Base-by-base conservation (phyloP, 92 coral and sea anemone genomes). In the Bergia puertoricense region DNA sequence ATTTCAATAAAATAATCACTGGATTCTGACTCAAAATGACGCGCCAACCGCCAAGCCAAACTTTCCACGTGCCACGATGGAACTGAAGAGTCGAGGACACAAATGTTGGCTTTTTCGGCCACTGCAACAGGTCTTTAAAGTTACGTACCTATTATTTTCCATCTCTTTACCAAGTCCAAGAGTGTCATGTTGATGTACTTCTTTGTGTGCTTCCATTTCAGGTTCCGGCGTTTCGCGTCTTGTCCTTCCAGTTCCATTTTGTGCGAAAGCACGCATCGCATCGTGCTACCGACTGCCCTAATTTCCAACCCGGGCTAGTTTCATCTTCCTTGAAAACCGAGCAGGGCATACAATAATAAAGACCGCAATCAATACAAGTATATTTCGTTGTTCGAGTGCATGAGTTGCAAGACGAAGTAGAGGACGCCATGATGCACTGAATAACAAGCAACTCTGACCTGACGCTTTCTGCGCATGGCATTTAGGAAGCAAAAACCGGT, bases 101-200 rank as follows among this genome's bases (percentile, higher is more conserved):
- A 62, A 62, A 62, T 10, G 15, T 22, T 62, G 69, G 69, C 69
- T 62, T 62, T 10, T 2, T 62, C n/a, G 15, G 69, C 69, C 69
- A 62, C 69, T 62, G 69, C 69, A 62, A 62, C 16, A 62, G 16
- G 69, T 62, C 15, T 62, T 62, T 62, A 62, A 4, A 62, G 69
- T 62, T 62, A 62, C 69, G 69, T 62, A 62, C 69, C 69, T 62
- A 62, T 62, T 62, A 62, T 62, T 62, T 62, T 62, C 69, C 69
- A 62, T 62, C 69, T 62, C 69, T 62, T 62, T 13, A 62, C 69
- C 69, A 62, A 62, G 69, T 62, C 69, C 5, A 62, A 62, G 69
- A 62, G 5, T 4, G 15, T 13, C 69, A 62, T 62, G 69, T 22
- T 62, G 69, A 22, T 62, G 16, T 62, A 3, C 16, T 62, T 62